Evolutionary conservation across 2,797 vertebrate species (phyloP).

Genomic region (Tenualosa ilisha): DNA sequence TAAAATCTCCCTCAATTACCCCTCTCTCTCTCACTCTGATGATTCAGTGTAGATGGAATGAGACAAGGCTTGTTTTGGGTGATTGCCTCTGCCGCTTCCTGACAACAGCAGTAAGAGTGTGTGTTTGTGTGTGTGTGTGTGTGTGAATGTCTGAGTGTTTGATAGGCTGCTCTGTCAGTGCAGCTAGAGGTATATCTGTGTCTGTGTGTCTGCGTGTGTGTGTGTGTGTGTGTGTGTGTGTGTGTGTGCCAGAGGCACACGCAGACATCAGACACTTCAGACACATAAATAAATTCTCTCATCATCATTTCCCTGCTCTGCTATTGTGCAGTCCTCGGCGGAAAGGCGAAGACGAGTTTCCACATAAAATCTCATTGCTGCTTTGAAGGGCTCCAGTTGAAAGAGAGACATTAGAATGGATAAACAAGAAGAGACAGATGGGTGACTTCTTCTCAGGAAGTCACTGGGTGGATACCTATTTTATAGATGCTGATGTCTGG

Average conservation of each 20-base stretch:
- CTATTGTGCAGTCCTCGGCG: conserved; percentile 37
- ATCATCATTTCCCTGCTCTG: conserved; percentile 35
- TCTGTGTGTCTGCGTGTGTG: not conserved
- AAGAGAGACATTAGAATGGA: conserved; percentile 41
- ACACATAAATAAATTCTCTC: conserved; percentile 41
- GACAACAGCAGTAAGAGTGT: not conserved
- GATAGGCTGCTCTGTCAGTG: conserved; percentile 18
- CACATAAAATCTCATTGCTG: conserved; percentile 41
- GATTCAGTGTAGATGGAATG: not conserved
- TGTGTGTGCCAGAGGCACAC: not conserved
- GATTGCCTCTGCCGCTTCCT: not conserved
- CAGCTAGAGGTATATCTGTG: conserved; percentile 20
- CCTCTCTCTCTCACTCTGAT: not conserved
- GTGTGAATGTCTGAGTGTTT: conserved; percentile 25
- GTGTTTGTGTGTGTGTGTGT: conserved; percentile 19
- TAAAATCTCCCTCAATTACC: not conserved
- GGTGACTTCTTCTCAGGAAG: not conserved
- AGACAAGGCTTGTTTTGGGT: not conserved
- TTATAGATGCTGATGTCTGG: not conserved
- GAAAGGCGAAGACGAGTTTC: conserved; percentile 39
- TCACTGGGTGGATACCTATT: conserved; percentile 11
- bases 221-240: not conserved
- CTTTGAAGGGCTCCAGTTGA: conserved; percentile 44
- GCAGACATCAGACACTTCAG: conserved; percentile 24
- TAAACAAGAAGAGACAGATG: conserved; percentile 21